Base-by-base conservation (phyloP, 2,113 vertebrate genomes). In the Nannobrachium achirus region DNA sequence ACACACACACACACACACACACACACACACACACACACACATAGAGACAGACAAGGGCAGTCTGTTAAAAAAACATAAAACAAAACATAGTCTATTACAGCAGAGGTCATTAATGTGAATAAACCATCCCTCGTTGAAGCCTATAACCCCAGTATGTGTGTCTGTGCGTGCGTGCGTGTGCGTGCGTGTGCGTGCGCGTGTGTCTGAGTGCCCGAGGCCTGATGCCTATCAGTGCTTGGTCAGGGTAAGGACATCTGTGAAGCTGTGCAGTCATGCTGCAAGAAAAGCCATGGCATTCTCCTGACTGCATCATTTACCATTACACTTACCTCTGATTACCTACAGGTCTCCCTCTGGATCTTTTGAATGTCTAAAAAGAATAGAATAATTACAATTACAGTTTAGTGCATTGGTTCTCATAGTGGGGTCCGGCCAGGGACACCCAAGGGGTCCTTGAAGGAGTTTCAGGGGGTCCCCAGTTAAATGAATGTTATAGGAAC, bases 241-340 rank as follows among this genome's bases (percentile, higher is more conserved):
- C 53, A 78, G 42, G 56, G 49, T 0, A 38, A 14, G 53, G 39
- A 8, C 65, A 53, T 53, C 16, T 62, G 8, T 52, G 41, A 60
- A 1, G n/a, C 19, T 66, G 63, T 1, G 33, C 67, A 66, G 48
- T 40, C 53, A 71, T 13, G 65, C 72, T 33, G 39, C 20, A 46
- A n/a, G n/a, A n/a, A n/a, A n/a, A 15, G 11, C 45, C 60, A 20
- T 13, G 10, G 18, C 25, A 18, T 56, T 18, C 42, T 51, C 38
- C 4, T 39, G 11, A 7, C 48, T 3, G 10, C 10, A 33, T 14
- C 18, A 6, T 59, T 16, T 8, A 40, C 16, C 45, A 14, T 48
- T 3, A 33, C 25, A 33, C 3, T 33, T 33, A 33, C 25, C 25
- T 33, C 25, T 33, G 6, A 33, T 33, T n/a, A n/a, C n/a, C n/a